These are phyloP conservation scores for Takifugu rubripes DNA, from an alignment of 2,797 vertebrate genomes.

Conservation along the genomic window DNA sequence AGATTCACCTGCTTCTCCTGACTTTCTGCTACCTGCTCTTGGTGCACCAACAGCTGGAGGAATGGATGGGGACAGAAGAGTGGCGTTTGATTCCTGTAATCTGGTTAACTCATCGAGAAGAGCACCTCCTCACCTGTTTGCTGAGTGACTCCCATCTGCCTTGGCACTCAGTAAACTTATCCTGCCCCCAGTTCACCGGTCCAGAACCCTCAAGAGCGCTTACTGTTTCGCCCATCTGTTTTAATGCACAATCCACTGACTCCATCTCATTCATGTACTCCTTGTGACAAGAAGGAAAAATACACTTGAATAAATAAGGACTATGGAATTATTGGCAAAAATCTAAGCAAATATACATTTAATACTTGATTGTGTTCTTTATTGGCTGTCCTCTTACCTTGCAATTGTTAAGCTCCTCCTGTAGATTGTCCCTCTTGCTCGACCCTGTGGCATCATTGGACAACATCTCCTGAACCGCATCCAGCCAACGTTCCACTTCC, in stretches of 20 bases:
- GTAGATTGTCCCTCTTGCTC: constrained; percentile 72
- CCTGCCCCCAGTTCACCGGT: constrained; percentile 81
- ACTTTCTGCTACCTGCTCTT: constrained; percentile 82
- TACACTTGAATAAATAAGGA: not conserved
- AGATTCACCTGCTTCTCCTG: constrained; percentile 91
- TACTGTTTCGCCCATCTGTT: constrained; percentile 86
- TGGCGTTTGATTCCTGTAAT: no score
- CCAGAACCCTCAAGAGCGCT: constrained; percentile 72
- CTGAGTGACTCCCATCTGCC: constrained; percentile 82
- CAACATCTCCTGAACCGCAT: constrained; percentile 83
- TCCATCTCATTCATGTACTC: constrained; percentile 87
- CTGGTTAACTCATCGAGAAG: not conserved
- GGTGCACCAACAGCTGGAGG: constrained; percentile 83
- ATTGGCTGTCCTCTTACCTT: constrained; percentile 70
- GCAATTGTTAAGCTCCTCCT: constrained; percentile 86
- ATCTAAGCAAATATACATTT: not conserved
- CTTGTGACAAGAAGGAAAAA: constrained; percentile 55
- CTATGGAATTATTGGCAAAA: not conserved
- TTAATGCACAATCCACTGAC: constrained; percentile 81
- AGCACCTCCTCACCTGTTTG: constrained; percentile 80
- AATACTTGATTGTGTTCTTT: not conserved
- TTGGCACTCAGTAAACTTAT: constrained; percentile 73
- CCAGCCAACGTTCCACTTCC: constrained; percentile 84
- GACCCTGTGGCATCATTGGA: constrained; percentile 73
- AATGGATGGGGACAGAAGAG: not conserved